Conservation (phyloP, 1,140 invertebrate genomes). For the Maconellicoccus hirsutus region DNA sequence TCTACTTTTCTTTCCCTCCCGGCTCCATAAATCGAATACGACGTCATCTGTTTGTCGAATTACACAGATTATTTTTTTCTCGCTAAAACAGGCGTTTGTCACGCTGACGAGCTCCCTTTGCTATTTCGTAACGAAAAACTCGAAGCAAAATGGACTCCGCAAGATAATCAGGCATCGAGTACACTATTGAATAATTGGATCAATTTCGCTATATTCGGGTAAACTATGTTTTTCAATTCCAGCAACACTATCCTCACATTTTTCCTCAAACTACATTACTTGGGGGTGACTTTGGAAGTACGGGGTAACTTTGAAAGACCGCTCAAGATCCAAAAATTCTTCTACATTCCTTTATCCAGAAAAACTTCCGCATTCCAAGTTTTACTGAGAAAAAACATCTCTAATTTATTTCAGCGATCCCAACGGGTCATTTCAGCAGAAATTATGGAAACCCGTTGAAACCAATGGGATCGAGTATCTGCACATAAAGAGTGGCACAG, state of each 20-base stretch:
- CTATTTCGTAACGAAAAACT: neutral
- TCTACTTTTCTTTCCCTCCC: too few species aligned
- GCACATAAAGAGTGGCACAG: neutral
- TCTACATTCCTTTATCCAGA: too few species aligned
- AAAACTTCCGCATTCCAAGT: too few species aligned
- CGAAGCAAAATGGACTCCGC: neutral
- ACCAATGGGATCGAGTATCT: neutral
- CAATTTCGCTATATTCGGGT: neutral
- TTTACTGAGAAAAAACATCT: too few species aligned
- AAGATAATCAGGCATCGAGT: neutral
- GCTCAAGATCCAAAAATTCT: too few species aligned
- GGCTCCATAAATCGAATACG: too few species aligned
- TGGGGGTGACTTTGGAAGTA: too few species aligned
- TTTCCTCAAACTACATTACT: too few species aligned
- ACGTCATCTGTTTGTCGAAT: too few species aligned
- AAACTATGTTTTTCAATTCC: neutral
- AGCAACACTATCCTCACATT: too few species aligned
- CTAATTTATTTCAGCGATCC: neutral
- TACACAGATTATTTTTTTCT: too few species aligned
- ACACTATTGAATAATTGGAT: neutral
- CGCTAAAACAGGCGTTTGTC: slow-evolving; percentile 11
- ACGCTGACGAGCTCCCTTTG: neutral
- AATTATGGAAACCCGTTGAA: neutral
- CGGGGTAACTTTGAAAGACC: too few species aligned
- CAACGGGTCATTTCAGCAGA: neutral